Evolutionary conservation across 2,113 vertebrate genomes (phyloP).

Genomic region (Stigmatopora argus): DNA sequence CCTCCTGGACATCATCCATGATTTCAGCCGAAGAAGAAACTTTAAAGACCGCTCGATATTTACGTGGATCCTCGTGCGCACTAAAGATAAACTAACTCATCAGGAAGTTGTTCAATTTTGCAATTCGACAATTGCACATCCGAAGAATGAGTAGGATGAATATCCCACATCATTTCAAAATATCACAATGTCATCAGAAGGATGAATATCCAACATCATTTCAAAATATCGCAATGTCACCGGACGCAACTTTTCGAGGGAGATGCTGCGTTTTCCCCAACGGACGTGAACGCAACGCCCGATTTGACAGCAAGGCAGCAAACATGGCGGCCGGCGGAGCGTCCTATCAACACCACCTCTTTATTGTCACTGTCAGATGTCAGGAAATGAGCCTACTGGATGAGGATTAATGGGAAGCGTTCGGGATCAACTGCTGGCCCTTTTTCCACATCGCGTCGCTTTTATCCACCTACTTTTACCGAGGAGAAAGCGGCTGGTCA

Average conservation of each 20-base stretch:
- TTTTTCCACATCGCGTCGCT: no score
- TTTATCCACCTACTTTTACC: background rate
- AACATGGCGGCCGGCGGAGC: conserved; percentile 65
- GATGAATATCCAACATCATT: no score
- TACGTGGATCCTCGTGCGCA: no score
- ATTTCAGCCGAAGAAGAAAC: no score
- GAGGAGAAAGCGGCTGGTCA: background rate
- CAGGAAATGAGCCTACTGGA: background rate
- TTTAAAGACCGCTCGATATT: no score
- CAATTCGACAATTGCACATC: background rate
- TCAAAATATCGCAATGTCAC: no score
- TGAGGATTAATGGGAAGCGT: background rate
- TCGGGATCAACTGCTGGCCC: background rate
- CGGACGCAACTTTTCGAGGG: background rate
- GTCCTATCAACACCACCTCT: background rate
- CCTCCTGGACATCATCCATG: no score
- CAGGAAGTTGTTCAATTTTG: background rate
- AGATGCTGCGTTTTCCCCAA: conserved; percentile 22
- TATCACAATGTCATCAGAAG: background rate
- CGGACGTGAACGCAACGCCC: conserved; percentile 31
- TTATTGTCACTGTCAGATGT: conserved; percentile 20
- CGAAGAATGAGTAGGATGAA: background rate
- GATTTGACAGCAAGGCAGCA: conserved; percentile 51
- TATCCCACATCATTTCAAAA: no score
- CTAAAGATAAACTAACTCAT: no score